These are phyloP conservation scores for Allygus modestus DNA, from an alignment of 2,888 invertebrate genomes.

Conservation along the genomic window DNA sequence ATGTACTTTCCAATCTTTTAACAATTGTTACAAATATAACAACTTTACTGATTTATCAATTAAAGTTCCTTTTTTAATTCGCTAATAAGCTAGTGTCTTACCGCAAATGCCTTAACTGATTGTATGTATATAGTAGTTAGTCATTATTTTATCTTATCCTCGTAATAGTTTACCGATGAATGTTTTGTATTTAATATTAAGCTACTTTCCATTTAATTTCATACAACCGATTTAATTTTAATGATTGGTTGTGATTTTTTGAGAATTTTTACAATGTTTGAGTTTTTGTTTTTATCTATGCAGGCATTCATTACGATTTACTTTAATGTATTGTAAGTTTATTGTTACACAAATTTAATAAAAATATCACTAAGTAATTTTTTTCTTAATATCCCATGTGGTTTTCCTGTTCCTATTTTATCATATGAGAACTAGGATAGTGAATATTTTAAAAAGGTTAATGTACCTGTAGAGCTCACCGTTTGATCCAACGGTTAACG, in stretches of 20 bases:
- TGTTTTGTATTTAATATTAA: slow-evolving; percentile 35
- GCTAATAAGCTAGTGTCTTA: background rate
- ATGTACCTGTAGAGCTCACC: no score
- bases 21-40: no score
- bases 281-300: background rate
- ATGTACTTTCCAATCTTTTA: no score
- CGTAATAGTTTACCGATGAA: background rate
- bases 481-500: no score
- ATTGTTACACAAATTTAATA: slow-evolving; percentile 17
- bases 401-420: no score
- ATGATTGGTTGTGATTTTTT: slow-evolving; percentile 22
- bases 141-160: background rate
- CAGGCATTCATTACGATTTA: background rate
- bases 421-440: no score
- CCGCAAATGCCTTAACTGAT: slow-evolving; percentile 22
- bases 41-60: background rate
- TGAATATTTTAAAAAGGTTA: no score
- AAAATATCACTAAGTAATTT: slow-evolving; percentile 2
- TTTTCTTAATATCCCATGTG: no score
- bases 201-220: slow-evolving; percentile 24
- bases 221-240: background rate
- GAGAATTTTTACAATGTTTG: slow-evolving; percentile 25
- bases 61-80: slow-evolving; percentile 23
- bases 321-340: slow-evolving; percentile 8
- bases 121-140: slow-evolving; percentile 5